Conservation (phyloP, 2,888 invertebrate species). For the Brachynemurus nebulosus region DNA sequence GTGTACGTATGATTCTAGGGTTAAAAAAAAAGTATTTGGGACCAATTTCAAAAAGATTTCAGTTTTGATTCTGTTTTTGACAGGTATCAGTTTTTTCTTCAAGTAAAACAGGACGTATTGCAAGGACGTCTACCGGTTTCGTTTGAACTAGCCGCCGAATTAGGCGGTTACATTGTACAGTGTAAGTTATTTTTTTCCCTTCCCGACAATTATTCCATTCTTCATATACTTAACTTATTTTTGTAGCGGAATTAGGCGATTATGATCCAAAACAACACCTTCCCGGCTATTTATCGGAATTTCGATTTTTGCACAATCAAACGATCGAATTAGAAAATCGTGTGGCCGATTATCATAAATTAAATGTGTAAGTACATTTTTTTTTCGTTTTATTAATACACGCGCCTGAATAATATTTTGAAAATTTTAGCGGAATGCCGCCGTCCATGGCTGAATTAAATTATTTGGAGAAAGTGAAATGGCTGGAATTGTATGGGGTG, state of each 20-base stretch:
- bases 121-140: constrained; percentile 85
- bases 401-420: constrained; percentile 21
- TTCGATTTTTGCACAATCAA: constrained; percentile 84
- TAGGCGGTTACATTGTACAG: constrained; percentile 87
- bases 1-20: too few relatives aligned
- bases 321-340: constrained; percentile 78
- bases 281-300: constrained; percentile 87
- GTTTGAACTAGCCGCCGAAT: constrained; percentile 81
- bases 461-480: constrained; percentile 94
- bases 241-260: constrained; percentile 87
- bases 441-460: constrained; percentile 88
- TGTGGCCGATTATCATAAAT: constrained; percentile 79
- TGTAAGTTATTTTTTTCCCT: constrained; percentile 66
- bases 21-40: not conserved
- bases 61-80: constrained; percentile 17
- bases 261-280: constrained; percentile 80
- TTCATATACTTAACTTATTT: not conserved
- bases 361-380: constrained; percentile 58
- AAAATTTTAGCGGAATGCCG: constrained; percentile 61
- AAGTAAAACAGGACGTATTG: constrained; percentile 91
- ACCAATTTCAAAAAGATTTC: not conserved
- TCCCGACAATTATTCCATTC: constrained; percentile 4
- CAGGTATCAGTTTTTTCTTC: constrained; percentile 95
- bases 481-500: constrained; percentile 97
- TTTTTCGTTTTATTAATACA: too few relatives aligned